phyloP scores from a whole-genome alignment of 2,113 vertebrate species.

The Misgurnus mizolepis region DNA sequence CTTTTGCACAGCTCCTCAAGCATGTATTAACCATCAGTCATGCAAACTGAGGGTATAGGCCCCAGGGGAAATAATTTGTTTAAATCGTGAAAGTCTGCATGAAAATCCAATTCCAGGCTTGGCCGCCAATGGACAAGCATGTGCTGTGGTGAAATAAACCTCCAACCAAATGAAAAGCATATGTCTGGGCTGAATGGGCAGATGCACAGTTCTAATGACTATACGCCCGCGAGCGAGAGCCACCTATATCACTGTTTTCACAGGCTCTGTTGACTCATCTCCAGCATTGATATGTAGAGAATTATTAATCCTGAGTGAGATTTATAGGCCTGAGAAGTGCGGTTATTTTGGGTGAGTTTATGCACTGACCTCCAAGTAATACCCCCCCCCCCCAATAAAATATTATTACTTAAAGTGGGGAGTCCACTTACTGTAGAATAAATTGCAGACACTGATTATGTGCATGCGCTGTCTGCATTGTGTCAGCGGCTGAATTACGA shows the following conservation, averaged over 20 bases:
- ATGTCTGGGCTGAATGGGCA: slow-evolving; percentile 10
- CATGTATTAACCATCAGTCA: not conserved
- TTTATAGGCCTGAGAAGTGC: slow-evolving; percentile 26
- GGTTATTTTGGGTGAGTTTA: slow-evolving; percentile 37
- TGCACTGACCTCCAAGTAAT: not conserved
- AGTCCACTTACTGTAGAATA: too few species aligned
- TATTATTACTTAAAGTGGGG: too few species aligned
- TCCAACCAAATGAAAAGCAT: slow-evolving; percentile 32
- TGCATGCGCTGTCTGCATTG: too few species aligned
- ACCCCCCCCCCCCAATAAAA: not conserved
- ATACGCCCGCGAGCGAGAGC: not conserved
- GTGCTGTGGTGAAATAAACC: slow-evolving; percentile 4
- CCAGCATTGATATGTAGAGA: not conserved
- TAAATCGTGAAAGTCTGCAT: not conserved
- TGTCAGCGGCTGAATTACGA: too few species aligned
- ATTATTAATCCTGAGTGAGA: not conserved
- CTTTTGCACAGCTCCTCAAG: not conserved
- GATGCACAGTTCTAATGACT: slow-evolving; percentile 19
- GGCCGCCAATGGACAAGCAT: slow-evolving; percentile 15
- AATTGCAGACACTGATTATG: too few species aligned
- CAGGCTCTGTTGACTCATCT: slow-evolving; percentile 10
- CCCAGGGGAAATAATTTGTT: not conserved
- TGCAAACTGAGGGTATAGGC: not conserved
- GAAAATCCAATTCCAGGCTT: slow-evolving; percentile 23
- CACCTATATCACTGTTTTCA: slow-evolving; percentile 18